Conservation (phyloP, 2,888 invertebrate species). For the Melanophora roralis region DNA sequence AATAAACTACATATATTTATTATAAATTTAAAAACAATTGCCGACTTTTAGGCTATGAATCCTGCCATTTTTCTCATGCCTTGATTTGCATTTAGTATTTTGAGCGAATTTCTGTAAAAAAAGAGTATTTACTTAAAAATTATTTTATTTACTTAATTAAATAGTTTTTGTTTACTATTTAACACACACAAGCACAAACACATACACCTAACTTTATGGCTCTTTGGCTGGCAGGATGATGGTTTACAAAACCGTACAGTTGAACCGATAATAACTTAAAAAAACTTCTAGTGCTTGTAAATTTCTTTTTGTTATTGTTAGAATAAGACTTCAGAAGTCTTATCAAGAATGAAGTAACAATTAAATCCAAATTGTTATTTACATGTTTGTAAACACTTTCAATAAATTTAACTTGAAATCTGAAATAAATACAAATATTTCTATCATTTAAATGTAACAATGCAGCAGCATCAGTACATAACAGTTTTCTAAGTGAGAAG, state of each 20-base stretch:
- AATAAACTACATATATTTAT: too few relatives aligned
- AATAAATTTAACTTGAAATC: constrained; percentile 18
- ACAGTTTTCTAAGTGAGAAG: too few relatives aligned
- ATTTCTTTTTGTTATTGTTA: background rate
- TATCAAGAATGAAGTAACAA: constrained; percentile 6
- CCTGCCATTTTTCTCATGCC: background rate
- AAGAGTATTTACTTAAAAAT: constrained; percentile 14
- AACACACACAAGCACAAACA: constrained; percentile 31
- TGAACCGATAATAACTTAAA: background rate
- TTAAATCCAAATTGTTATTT: constrained; percentile 20
- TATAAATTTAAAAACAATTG: background rate
- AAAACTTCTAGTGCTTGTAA: background rate
- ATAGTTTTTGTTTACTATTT: constrained; percentile 50
- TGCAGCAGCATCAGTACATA: background rate
- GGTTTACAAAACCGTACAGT: background rate
- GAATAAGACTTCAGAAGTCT: constrained; percentile 1
- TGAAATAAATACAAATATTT: constrained; percentile 27
- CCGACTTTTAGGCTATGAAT: background rate
- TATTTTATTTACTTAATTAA: constrained; percentile 47
- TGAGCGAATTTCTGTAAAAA: background rate
- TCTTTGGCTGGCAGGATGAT: background rate
- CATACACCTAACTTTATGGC: background rate
- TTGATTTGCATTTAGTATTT: background rate
- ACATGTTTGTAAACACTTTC: constrained; percentile 26
- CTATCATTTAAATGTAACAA: constrained; percentile 28